These are phyloP conservation scores for Thymelicus acteon DNA, from an alignment of 2,888 invertebrate genomes.

Conservation along the genomic window DNA sequence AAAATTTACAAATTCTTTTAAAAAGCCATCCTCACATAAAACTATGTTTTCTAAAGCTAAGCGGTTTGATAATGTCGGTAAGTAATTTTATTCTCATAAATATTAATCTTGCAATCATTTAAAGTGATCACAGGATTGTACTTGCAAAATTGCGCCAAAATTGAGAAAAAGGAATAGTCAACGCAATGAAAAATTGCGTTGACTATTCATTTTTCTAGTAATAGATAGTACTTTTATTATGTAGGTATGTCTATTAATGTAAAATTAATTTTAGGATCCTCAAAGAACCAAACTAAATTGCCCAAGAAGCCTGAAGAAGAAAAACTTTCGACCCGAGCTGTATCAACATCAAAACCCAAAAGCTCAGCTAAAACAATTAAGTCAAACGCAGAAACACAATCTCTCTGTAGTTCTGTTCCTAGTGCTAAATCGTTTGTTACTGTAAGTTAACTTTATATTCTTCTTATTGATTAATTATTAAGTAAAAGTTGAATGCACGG, in stretches of 20 bases:
- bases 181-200: no score
- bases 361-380: constrained; percentile 48
- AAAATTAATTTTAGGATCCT: constrained; percentile 15
- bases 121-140: no score
- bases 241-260: no score
- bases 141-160: no score
- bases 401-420: constrained; percentile 66
- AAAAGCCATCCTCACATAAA: neutral
- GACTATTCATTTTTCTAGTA: no score
- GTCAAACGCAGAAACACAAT: constrained; percentile 58
- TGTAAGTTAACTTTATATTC: constrained; percentile 54
- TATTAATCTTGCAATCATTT: no score
- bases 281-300: constrained; percentile 41
- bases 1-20: neutral
- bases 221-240: no score
- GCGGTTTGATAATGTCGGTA: constrained; percentile 72
- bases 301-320: constrained; percentile 56
- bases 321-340: constrained; percentile 48
- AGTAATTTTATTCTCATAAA: constrained; percentile 46
- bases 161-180: no score
- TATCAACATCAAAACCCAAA: constrained; percentile 43
- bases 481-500: no score
- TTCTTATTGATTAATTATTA: neutral
- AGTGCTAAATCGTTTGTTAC: constrained; percentile 72
- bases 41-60: constrained; percentile 80